Conservation (phyloP, 92 coral and sea anemone genomes). For the Galaxea fascicularis region DNA sequence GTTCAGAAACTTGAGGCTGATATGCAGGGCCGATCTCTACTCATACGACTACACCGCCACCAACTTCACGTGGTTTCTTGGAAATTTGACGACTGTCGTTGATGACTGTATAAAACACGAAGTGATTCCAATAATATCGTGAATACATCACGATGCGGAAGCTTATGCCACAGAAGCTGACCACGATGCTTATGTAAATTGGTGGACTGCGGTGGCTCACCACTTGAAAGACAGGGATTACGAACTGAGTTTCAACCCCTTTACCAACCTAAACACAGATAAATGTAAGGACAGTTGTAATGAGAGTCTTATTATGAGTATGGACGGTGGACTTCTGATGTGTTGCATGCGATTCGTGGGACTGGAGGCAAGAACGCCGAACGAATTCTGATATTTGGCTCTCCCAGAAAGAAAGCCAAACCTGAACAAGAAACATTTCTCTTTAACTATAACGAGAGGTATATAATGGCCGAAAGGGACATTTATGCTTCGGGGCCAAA, state of each 20-base stretch:
- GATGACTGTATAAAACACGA: conserved; percentile 46
- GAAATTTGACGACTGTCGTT: conserved; percentile 32
- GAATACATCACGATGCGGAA: conserved; percentile 69
- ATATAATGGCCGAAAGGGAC: conserved; percentile 77
- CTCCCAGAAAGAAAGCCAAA: conserved; percentile 68
- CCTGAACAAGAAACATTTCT: too few species aligned
- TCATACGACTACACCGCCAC: conserved; percentile 27
- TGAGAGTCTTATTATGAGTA: conserved; percentile 65
- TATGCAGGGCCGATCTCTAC: conserved; percentile 60
- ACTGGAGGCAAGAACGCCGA: conserved; percentile 68
- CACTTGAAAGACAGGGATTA: conserved; percentile 64
- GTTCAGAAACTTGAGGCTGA: conserved; percentile 64
- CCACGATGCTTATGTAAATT: conserved; percentile 42
- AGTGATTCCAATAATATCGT: conserved; percentile 60
- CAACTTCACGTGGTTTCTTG: conserved; percentile 37
- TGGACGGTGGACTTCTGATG: conserved; percentile 70
- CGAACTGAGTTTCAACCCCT: conserved; percentile 74
- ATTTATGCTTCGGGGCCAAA: conserved; percentile 76
- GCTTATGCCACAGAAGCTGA: conserved; percentile 49
- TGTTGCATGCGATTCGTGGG: conserved; percentile 60
- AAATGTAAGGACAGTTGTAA: conserved; percentile 44
- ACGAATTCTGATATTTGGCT: conserved; percentile 72
- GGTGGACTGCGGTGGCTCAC: conserved; percentile 70
- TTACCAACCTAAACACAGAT: conserved; percentile 75
- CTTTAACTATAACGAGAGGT: conserved; percentile 53